phyloP scores from a whole-genome alignment of 2,888 invertebrate genomes.

The Belgica antarctica region DNA sequence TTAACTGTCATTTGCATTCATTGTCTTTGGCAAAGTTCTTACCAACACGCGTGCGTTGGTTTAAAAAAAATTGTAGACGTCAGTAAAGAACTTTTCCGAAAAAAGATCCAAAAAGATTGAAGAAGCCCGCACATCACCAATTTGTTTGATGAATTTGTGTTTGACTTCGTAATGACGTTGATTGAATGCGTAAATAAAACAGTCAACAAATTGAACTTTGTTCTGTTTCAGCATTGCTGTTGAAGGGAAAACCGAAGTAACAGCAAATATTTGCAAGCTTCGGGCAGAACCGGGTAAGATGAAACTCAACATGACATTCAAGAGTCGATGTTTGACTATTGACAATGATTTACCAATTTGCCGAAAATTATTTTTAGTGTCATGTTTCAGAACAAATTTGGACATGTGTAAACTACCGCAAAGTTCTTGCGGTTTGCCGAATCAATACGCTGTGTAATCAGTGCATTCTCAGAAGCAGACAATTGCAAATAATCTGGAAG shows the following conservation, averaged over 20 bases:
- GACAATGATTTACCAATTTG: slow-evolving; percentile 20
- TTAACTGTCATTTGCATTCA: neutral
- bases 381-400: neutral
- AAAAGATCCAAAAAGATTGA: neutral
- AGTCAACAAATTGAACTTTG: neutral
- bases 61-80: too few species aligned
- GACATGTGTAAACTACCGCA: slow-evolving; percentile 37
- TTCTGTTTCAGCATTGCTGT: slow-evolving; percentile 4
- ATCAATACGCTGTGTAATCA: too few species aligned
- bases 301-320: slow-evolving; percentile 14
- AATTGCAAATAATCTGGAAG: too few species aligned
- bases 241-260: slow-evolving; percentile 21
- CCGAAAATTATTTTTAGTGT: neutral
- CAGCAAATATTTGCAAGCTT: slow-evolving; percentile 28
- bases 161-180: slow-evolving; percentile 18
- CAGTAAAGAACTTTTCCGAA: too few species aligned
- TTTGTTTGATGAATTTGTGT: neutral
- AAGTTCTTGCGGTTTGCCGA: too few species aligned
- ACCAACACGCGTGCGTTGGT: neutral
- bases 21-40: neutral
- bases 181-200: slow-evolving; percentile 20
- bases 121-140: neutral
- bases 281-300: neutral
- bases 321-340: neutral
- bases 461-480: too few species aligned